A percentile compares a stretch with the other conserved stretches of the same genome.
These are phyloP conservation scores for Apostichopus leukothele DNA, from an alignment of 53 echinoderm and acorn worm genomes.

Conservation along the genomic window DNA sequence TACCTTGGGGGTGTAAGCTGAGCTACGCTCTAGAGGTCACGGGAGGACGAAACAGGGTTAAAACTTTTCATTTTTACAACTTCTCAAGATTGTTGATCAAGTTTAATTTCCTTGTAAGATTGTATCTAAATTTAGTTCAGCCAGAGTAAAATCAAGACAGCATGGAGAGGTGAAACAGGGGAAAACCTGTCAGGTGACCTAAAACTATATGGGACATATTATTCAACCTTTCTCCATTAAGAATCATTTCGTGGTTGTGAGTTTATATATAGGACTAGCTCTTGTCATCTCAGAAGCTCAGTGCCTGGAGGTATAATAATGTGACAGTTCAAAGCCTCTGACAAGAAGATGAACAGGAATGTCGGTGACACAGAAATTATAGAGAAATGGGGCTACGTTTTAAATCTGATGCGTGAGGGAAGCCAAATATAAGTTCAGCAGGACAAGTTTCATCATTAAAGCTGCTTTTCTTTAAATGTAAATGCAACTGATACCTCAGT, in stretches of 20 bases:
- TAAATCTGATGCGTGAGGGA: neutral
- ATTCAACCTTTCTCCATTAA: neutral
- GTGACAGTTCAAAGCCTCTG: neutral
- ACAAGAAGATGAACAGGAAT: neutral
- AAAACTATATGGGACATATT: neutral
- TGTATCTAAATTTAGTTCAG: constrained; percentile 14
- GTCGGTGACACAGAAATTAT: neutral
- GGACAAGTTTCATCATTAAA: neutral
- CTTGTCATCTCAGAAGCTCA: neutral
- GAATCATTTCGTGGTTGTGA: neutral
- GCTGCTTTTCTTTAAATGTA: no score
- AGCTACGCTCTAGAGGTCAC: constrained; percentile 29
- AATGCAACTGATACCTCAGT: no score
- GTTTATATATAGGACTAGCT: neutral
- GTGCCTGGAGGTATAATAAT: neutral
- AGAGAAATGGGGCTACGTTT: neutral
- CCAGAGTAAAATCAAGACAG: neutral
- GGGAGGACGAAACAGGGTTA: constrained; percentile 17
- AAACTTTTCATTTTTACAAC: neutral
- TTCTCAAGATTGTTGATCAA: constrained; percentile 7
- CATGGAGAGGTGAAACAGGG: neutral
- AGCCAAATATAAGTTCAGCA: neutral
- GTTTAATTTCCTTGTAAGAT: constrained; percentile 6
- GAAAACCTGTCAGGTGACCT: neutral
- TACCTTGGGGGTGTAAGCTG: constrained; percentile 12